A percentile compares a stretch with the other conserved stretches of the same genome.
These are phyloP conservation scores for Tachina fera DNA, from an alignment of 2,888 invertebrate genomes.

Conservation along the genomic window DNA sequence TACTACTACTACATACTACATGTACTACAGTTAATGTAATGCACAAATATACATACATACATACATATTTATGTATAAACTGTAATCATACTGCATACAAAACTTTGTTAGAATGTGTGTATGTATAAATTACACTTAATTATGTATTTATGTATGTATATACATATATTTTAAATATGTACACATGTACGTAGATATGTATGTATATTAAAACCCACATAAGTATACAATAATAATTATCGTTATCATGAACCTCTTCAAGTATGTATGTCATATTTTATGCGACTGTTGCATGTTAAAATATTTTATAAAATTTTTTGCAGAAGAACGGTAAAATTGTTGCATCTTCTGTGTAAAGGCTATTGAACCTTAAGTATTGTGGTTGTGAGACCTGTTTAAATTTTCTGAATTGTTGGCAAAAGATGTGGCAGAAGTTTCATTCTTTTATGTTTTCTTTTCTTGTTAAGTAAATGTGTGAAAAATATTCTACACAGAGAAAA, in stretches of 20 bases:
- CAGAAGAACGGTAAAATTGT: constrained; percentile 1
- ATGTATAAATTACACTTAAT: neutral
- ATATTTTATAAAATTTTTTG: constrained; percentile 14
- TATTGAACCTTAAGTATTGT: constrained; percentile 28
- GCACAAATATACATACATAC: neutral
- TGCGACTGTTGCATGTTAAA: constrained; percentile 20
- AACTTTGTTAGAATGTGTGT: neutral
- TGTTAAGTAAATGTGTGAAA: too few relatives aligned
- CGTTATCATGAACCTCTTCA: constrained; percentile 58
- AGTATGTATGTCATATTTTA: constrained; percentile 63
- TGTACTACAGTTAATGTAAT: neutral
- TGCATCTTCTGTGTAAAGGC: constrained; percentile 44
- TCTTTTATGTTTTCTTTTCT: too few relatives aligned
- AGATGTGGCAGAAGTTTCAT: neutral
- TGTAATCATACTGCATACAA: neutral
- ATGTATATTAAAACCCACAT: neutral
- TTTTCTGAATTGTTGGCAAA: constrained; percentile 9
- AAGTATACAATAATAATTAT: neutral
- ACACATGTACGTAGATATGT: neutral
- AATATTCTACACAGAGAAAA: too few relatives aligned
- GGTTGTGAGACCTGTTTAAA: constrained; percentile 1
- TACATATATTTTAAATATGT: neutral
- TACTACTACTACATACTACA: too few relatives aligned
- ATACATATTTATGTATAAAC: neutral
- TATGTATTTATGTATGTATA: neutral